Base-by-base conservation (phyloP, 2,113 vertebrate genomes). In the Lethenteron camtschaticum region DNA sequence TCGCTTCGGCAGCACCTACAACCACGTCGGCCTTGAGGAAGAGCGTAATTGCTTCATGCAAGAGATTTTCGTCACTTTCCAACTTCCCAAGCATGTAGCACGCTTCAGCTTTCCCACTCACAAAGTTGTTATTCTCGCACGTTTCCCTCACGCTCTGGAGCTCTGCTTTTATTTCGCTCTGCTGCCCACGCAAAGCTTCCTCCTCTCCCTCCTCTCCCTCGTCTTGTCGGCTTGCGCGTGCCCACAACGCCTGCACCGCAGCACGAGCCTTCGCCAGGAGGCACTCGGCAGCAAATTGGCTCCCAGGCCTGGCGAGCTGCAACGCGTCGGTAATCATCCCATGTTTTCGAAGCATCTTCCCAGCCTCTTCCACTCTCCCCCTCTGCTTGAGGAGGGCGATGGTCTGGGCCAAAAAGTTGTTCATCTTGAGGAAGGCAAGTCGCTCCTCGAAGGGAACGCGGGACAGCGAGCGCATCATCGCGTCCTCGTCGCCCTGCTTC, bases 381-480 rank as follows among this genome's bases (percentile, higher is more conserved):
- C 80, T 78, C 69, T 73, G 75, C 71, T 81, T 77, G 69, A 86
- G 9, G n/a, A 86, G 76, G 12, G 80, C 80, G 14, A 83, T 83
- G 0, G 82, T 78, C 73, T 82, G 81, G 10, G 1, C 71, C 12
- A 83, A 72, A 68, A 78, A 69, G 8, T 80, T 80, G 3, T 79
- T 75, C 55, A 79, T 81, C 70, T 81, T 84, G 8, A 86, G 74
- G 72, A 86, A 86, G 58, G 81, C 77, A 7, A 86, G 79, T 69
- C 82, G 84, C 74, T 85, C 84, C 14, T 86, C 83, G 1, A 4
- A 11, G 2, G 83, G 78, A 0, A 85, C 76, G 57, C 82, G 82
- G 0, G 82, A 82, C n/a, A 86, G 82, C 12, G 78, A 78, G 2
- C 11, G 69, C 79, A 79, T 81, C 82, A 86, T 83, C 59, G 81